These are phyloP conservation scores for Volucella inanis DNA, from an alignment of 2,888 invertebrate genomes.

Conservation along the genomic window DNA sequence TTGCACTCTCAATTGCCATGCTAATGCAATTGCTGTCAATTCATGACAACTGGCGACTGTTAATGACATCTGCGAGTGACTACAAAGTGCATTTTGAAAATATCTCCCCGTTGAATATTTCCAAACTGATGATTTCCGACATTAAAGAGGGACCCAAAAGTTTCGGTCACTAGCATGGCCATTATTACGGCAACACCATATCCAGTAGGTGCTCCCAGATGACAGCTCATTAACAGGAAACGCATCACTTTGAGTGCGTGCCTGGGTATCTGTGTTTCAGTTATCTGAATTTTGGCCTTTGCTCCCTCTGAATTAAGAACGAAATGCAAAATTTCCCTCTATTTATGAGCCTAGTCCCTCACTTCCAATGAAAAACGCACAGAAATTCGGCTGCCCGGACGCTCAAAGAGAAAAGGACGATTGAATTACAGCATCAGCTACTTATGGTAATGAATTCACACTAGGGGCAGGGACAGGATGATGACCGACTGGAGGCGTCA, in stretches of 20 bases:
- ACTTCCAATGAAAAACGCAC: no score
- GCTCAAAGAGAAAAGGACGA: slow-evolving; percentile 25
- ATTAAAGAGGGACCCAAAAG: slow-evolving; percentile 29
- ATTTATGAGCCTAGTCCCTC: no score
- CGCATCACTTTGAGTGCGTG: slow-evolving; percentile 68
- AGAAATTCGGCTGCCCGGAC: no score
- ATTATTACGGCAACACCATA: slow-evolving; percentile 49
- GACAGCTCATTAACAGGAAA: slow-evolving; percentile 72
- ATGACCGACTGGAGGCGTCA: slow-evolving; percentile 3
- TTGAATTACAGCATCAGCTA: slow-evolving; percentile 74
- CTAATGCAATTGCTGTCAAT: slow-evolving; percentile 63
- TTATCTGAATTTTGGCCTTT: background rate
- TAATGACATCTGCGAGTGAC: slow-evolving; percentile 68
- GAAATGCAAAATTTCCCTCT: slow-evolving; percentile 60
- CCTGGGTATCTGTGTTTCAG: background rate
- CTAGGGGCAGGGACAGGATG: background rate
- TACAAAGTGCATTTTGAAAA: slow-evolving; percentile 70
- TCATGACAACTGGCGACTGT: slow-evolving; percentile 46
- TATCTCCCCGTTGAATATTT: slow-evolving; percentile 45
- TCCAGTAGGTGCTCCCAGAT: slow-evolving; percentile 50
- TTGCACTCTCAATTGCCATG: slow-evolving; percentile 6
- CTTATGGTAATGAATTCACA: slow-evolving; percentile 74
- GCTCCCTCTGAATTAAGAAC: slow-evolving; percentile 58
- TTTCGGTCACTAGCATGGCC: slow-evolving; percentile 23
- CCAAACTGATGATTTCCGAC: slow-evolving; percentile 65